Base-by-base conservation (phyloP, 2,888 invertebrate species). In the Drosophila formosana region DNA sequence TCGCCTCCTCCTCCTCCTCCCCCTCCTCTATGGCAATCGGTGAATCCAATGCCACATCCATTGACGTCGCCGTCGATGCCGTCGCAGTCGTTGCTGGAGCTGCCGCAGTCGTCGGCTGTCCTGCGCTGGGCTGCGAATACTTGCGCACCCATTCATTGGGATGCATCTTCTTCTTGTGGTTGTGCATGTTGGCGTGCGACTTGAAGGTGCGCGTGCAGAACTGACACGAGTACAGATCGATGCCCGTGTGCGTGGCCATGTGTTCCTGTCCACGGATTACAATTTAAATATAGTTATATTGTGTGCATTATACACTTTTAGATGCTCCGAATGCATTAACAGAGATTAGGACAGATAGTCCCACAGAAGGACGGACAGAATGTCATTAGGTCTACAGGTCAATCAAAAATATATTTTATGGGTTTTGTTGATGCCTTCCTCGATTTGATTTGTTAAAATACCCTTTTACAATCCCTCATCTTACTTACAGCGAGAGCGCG, bases 181-280 rank as follows among this genome's bases (percentile, higher is more conserved):
- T 89, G 73, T 92, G 91, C 90, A 92, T 91, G 73, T 92, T 92
- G n/a, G 91, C 91, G 62, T 90, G 90, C 2, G 91, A 91, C 67
- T 91, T 92, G 55, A 92, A 92, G 9, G 91, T 91, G 73, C 90
- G 90, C 1, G 91, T 78, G 57, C 92, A 92, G 66, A 91, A 91
- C 0, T 82, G 84, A 55, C 92, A 92, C 7, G 89, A 89, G 46
- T 92, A 92, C 37, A 92, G 60, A 62, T 90, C 90, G 45, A 91
- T 89, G 34, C 92, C 91, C 0, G 92, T 92, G 51, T 92, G 92
- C 4, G 91, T 90, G 34, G 92, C 91, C 86, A 92, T 91, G 64
- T 92, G 92, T 58, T 92, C 92, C 89, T 91, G 46, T 28, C 11
- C 18, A 18, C 18, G 18, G 18, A 18, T 18, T 18, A 18, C 18